Evolutionary conservation across 2,797 vertebrate species (phyloP).

Genomic region (Tapera naevia): DNA sequence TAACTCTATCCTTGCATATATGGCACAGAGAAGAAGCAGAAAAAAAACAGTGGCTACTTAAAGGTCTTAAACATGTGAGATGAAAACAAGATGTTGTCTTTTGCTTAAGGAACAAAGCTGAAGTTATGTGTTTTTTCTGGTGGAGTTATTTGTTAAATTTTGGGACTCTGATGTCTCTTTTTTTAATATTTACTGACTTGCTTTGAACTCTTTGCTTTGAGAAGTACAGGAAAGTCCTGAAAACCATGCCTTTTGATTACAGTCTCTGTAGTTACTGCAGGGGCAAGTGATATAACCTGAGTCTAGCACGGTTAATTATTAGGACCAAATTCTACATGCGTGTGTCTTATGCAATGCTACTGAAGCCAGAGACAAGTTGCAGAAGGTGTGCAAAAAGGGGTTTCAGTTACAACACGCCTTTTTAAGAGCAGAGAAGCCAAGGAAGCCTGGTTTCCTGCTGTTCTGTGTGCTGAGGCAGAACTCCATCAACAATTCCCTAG

Average conservation of each 20-base stretch:
- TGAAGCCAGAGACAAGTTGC: background rate
- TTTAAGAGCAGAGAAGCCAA: background rate
- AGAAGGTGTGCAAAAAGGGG: background rate
- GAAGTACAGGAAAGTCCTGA: background rate
- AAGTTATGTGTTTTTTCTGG: background rate
- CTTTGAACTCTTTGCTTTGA: background rate
- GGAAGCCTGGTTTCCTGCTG: background rate
- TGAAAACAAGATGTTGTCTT: background rate
- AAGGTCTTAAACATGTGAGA: background rate
- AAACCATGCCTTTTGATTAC: background rate
- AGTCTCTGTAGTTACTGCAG: background rate
- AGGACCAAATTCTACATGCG: background rate
- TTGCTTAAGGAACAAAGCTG: background rate
- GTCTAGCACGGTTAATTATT: slow-evolving; percentile 7
- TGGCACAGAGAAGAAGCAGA: background rate
- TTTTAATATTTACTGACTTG: background rate
- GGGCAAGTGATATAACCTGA: background rate
- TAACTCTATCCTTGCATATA: background rate
- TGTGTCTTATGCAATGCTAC: background rate
- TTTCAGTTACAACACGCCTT: background rate
- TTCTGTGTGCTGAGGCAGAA: background rate
- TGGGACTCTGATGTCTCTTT: background rate
- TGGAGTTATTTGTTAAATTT: background rate
- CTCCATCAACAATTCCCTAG: background rate
- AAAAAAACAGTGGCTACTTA: background rate